phyloP scores from a whole-genome alignment of 1,140 invertebrate genomes.

The Gryllus bimaculatus region DNA sequence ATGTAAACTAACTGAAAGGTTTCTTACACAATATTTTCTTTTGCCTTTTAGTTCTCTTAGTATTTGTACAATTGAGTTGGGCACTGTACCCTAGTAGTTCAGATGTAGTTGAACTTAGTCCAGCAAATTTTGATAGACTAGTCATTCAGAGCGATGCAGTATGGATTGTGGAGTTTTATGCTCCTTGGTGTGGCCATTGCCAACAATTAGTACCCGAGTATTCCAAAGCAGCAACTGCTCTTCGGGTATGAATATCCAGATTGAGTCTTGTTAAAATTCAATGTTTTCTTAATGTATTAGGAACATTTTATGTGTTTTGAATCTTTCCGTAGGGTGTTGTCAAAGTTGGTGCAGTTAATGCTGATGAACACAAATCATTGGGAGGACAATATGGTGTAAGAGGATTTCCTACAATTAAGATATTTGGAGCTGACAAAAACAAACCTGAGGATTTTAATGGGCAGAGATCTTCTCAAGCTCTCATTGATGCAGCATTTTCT shows the following conservation, averaged over 20 bases:
- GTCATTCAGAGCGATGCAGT: conserved; percentile 78
- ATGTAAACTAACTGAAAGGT: neutral
- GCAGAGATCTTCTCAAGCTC: conserved; percentile 68
- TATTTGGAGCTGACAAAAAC: conserved; percentile 81
- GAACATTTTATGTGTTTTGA: too few relatives aligned
- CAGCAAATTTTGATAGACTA: conserved; percentile 78
- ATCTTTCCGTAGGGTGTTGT: conserved; percentile 63
- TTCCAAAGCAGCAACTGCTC: conserved; percentile 73
- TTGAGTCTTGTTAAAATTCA: neutral
- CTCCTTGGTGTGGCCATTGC: conserved; percentile 88
- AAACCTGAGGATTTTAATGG: conserved; percentile 83
- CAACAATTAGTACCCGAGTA: conserved; percentile 76
- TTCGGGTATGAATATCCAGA: conserved; percentile 52
- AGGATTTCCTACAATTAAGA: conserved; percentile 95
- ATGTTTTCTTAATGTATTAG: neutral
- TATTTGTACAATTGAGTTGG: neutral
- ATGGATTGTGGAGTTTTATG: conserved; percentile 92
- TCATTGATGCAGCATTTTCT: conserved; percentile 74
- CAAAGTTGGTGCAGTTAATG: conserved; percentile 90
- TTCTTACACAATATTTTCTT: neutral
- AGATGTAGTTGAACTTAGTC: conserved; percentile 85
- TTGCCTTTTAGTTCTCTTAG: neutral
- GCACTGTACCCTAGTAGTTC: conserved; percentile 64
- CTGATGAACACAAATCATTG: conserved; percentile 77
- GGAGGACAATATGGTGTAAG: conserved; percentile 70